Conservation (phyloP, 2,113 vertebrate genomes). For the Theristicus caerulescens region DNA sequence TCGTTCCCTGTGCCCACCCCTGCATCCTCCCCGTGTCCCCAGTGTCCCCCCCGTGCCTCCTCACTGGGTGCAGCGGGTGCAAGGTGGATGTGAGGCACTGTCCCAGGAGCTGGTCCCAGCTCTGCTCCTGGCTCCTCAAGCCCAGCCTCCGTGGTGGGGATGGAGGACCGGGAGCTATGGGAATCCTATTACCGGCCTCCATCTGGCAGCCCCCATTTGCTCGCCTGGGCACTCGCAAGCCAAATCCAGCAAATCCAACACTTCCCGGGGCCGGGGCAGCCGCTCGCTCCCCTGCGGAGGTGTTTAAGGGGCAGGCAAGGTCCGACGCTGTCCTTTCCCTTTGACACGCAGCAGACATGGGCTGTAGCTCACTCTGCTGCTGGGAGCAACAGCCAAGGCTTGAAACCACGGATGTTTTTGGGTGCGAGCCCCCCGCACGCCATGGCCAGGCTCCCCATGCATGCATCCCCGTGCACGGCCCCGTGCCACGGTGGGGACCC, state of each 20-base stretch:
- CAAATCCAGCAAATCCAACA: not conserved
- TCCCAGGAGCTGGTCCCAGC: not conserved
- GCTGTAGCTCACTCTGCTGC: not conserved
- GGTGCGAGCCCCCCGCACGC: not conserved
- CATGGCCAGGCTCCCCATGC: accelerated
- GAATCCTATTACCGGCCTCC: not conserved
- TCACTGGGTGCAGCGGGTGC: accelerated
- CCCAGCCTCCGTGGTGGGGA: accelerated
- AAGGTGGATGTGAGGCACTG: accelerated
- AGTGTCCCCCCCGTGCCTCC: accelerated
- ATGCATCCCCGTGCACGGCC: accelerated
- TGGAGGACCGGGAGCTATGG: accelerated
- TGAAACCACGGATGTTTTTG: accelerated
- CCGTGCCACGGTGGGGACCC: accelerated
- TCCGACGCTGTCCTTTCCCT: accelerated
- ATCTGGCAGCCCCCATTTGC: not conserved
- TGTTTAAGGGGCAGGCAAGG: not conserved
- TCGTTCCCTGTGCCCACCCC: accelerated
- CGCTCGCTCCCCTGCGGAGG: accelerated
- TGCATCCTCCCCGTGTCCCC: accelerated
- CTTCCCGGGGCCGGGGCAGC: not conserved
- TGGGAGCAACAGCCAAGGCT: not conserved
- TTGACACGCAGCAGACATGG: accelerated
- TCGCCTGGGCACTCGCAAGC: accelerated
- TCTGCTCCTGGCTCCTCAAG: not conserved